Conservation (phyloP, 2,888 invertebrate species). For the Machimus atricapillus region DNA sequence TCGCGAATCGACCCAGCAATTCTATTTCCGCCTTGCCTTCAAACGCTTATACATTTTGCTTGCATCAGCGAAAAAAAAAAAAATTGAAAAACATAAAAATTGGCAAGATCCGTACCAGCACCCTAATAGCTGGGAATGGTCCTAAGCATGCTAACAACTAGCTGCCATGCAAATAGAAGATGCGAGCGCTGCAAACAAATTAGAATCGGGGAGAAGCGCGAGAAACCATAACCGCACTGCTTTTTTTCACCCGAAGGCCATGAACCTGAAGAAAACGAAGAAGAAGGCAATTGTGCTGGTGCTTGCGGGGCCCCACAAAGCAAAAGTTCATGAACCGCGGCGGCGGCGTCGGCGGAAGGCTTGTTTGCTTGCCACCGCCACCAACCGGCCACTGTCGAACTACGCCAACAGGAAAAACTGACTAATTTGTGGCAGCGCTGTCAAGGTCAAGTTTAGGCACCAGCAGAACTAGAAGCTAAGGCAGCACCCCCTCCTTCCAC, state of each 20-base stretch:
- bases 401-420: neutral
- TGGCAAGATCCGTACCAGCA: neutral
- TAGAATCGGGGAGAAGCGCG: neutral
- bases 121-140: neutral
- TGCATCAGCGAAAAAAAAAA: neutral
- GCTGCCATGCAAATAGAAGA: neutral
- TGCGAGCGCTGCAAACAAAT: neutral
- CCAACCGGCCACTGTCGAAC: neutral
- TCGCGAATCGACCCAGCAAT: neutral
- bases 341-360: constrained; percentile 14
- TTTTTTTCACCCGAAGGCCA: neutral
- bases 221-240: neutral
- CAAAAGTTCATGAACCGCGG: constrained; percentile 42
- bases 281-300: neutral
- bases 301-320: neutral
- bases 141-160: neutral
- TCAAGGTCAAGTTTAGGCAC: constrained; percentile 43
- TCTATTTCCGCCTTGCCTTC: neutral
- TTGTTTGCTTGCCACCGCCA: neutral
- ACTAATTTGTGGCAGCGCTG: constrained; percentile 23
- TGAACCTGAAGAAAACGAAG: constrained; percentile 7
- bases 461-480: neutral
- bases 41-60: neutral
- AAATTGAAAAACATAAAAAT: neutral
- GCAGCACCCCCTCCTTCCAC: neutral